phyloP scores from a whole-genome alignment of 2,888 invertebrate species.

The Brachylomia viminalis region DNA sequence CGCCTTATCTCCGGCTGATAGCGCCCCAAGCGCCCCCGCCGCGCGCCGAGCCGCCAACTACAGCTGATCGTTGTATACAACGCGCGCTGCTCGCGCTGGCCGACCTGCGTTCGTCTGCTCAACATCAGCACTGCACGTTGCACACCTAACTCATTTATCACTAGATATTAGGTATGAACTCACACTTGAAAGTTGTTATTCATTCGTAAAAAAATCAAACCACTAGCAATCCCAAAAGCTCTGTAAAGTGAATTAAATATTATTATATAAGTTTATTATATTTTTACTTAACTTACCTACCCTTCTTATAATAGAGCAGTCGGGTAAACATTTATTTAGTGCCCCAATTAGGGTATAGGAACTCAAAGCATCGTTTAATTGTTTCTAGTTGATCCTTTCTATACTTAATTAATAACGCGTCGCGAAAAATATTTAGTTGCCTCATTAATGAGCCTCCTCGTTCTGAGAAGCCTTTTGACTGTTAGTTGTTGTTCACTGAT shows the following conservation, averaged over 20 bases:
- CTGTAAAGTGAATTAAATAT: neutral
- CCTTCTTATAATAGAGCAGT: no score
- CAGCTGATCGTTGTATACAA: slow-evolving; percentile 70
- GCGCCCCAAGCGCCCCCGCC: slow-evolving; percentile 33
- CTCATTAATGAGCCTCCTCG: neutral
- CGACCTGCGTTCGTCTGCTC: neutral
- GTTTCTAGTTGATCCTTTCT: neutral
- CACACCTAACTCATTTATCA: neutral
- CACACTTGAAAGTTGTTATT: neutral
- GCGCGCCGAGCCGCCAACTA: slow-evolving; percentile 38
- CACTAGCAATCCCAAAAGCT: no score
- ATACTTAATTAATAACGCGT: neutral
- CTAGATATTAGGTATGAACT: no score
- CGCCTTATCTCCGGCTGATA: slow-evolving; percentile 69
- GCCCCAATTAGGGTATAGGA: neutral
- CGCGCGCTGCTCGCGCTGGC: slow-evolving; percentile 18
- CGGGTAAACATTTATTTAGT: neutral
- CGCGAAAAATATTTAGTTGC: neutral
- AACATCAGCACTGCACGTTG: slow-evolving; percentile 8
- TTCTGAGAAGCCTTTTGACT: neutral
- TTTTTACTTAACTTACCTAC: neutral
- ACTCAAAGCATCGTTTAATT: neutral
- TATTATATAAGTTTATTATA: neutral
- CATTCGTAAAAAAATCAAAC: neutral
- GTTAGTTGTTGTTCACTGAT: neutral